Evolutionary conservation across 1,140 invertebrate species (phyloP).

Genomic region (Oryctes rhinoceros): DNA sequence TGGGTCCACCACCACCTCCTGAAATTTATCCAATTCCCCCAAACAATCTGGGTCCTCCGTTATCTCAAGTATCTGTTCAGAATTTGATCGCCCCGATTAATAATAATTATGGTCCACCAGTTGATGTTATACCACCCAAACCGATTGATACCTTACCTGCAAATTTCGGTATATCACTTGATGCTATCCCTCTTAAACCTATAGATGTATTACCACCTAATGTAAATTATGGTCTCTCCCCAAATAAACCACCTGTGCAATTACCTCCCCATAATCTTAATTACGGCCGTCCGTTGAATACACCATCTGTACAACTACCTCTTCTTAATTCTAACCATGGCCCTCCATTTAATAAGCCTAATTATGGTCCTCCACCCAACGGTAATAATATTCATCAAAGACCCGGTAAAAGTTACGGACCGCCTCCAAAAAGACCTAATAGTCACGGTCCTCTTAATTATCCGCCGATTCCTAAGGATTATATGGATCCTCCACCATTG

Average conservation of each 20-base stretch:
- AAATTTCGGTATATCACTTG: not conserved
- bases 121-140: not conserved
- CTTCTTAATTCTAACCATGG: not conserved
- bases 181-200: not conserved
- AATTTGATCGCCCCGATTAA: not conserved
- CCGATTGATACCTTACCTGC: not conserved
- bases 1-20: not conserved
- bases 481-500: constrained; percentile 12
- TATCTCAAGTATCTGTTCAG: not conserved
- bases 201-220: not conserved
- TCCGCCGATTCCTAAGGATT: not conserved
- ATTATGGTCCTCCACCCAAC: not conserved
- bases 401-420: constrained; percentile 15
- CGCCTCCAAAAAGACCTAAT: constrained; percentile 6
- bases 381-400: not conserved
- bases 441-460: constrained; percentile 23
- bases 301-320: too few relatives aligned
- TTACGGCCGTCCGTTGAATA: not conserved
- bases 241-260: not conserved
- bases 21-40: not conserved
- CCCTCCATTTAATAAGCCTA: not conserved
- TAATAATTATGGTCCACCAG: not conserved
- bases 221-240: constrained; percentile 8
- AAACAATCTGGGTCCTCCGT: not conserved
- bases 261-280: not conserved